These are phyloP conservation scores for Magallana angulata DNA, from an alignment of 1,140 invertebrate species.

Conservation along the genomic window DNA sequence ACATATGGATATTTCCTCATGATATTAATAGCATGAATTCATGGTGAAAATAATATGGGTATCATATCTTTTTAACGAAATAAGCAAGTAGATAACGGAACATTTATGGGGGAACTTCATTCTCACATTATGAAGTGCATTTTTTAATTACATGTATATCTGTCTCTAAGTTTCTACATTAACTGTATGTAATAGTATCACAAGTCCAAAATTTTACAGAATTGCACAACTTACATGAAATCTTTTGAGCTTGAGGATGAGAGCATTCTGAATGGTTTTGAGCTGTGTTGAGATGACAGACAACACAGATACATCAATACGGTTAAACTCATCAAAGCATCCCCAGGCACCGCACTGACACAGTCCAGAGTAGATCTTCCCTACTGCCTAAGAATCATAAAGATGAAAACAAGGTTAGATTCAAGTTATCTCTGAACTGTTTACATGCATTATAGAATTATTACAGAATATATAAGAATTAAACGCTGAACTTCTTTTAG, in stretches of 20 bases:
- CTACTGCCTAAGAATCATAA: slow-evolving; percentile 83
- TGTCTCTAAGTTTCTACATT: too few species aligned
- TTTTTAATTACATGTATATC: too few species aligned
- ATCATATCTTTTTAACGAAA: too few species aligned
- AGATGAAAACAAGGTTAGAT: neutral
- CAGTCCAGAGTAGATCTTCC: slow-evolving; percentile 89
- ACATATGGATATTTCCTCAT: too few species aligned
- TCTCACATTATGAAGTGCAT: too few species aligned
- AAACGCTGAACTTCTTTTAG: too few species aligned
- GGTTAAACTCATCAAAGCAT: slow-evolving; percentile 94
- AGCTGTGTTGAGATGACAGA: slow-evolving; percentile 95
- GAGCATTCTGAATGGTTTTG: slow-evolving; percentile 91
- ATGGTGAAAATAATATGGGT: too few species aligned
- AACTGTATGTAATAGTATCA: too few species aligned
- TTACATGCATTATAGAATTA: neutral
- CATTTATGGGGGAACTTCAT: too few species aligned
- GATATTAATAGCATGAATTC: too few species aligned
- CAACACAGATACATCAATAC: slow-evolving; percentile 92
- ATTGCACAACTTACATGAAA: slow-evolving; percentile 84
- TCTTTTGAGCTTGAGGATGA: slow-evolving; percentile 86
- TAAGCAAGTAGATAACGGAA: too few species aligned
- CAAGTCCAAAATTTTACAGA: too few species aligned
- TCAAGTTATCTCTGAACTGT: neutral
- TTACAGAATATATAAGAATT: neutral
- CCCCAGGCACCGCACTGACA: slow-evolving; percentile 87